Evolutionary conservation across 2,113 vertebrate species (phyloP).

Genomic region (Pseudorectes ferrugineus): DNA sequence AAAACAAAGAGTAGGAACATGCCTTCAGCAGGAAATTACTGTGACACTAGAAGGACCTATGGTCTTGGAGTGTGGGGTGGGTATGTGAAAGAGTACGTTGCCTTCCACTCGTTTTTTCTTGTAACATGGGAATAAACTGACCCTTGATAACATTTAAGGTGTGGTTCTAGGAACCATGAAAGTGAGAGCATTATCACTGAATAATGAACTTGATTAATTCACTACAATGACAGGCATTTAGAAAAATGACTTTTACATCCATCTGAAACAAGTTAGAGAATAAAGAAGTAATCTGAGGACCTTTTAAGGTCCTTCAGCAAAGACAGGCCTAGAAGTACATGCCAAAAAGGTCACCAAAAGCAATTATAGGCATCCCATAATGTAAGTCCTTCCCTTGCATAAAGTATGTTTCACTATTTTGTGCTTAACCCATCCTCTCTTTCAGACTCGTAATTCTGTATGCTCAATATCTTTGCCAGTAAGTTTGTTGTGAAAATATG

Average conservation of each 20-base stretch:
- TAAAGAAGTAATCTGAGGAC: neutral
- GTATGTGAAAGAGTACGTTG: neutral
- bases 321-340: neutral
- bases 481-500: neutral
- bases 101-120: neutral
- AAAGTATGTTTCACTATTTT: neutral
- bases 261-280: neutral
- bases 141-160: neutral
- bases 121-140: neutral
- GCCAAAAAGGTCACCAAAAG: neutral
- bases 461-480: neutral
- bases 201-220: neutral
- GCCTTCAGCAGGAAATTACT: slow-evolving; percentile 16
- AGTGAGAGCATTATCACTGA: neutral
- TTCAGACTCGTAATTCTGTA: neutral
- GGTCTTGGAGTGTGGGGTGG: neutral
- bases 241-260: neutral
- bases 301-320: neutral
- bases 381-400: neutral
- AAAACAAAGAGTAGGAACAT: neutral
- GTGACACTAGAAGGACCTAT: neutral
- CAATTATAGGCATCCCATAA: neutral
- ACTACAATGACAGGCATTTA: neutral
- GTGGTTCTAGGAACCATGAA: neutral
- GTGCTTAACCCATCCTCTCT: neutral